Base-by-base conservation (phyloP, 1,140 invertebrate genomes). In the Orchestia grillus region DNA sequence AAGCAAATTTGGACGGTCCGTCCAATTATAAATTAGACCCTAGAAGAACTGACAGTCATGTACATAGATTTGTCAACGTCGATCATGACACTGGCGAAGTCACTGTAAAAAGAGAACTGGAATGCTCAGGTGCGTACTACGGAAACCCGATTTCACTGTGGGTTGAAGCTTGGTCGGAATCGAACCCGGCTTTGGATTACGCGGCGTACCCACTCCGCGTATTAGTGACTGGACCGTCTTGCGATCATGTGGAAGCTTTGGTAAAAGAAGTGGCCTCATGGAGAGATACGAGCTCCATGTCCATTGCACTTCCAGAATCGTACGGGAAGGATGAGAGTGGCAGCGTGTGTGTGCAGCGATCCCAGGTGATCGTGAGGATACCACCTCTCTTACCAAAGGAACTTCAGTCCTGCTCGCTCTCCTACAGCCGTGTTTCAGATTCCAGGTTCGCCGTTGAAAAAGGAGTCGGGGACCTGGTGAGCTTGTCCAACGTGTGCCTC, bases 81-180 rank as follows among this genome's bases (percentile, higher is more conserved):
- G 98, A 98, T 97, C 98, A 98, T 62, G 98, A 98, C 96, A 98
- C 98, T 95, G 99, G 98, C 0, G 98, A 98, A 95, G 98, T 99
- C n/a, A 98, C 98, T 0, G 97, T 99, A n/a, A 98, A 98, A 96
- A 98, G 98, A 96, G 97, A 97, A 40, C 97, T 99, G n/a, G 98
- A 98, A 96, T 99, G 98, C 97, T 98, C 98, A 96, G 98, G 98
- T 47, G 98, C 98, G 19, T 98, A 98, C 95, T 99, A 99, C 97
- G 98, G 98, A 0, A 98, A 98, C 97, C 98, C 99, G 41, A 99
- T 99, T 97, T 98, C 98, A 8, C 98, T 99, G 96, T 98, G 99
- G 97, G 98, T 99, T 96, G 98, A 99, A 97, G 99, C 98, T 40
- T 98, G 98, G 44, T 98, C 98, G 87, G 98, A 98, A 97, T 98